phyloP scores from a whole-genome alignment of 2,888 invertebrate species.

The Schizaphis graminum region DNA sequence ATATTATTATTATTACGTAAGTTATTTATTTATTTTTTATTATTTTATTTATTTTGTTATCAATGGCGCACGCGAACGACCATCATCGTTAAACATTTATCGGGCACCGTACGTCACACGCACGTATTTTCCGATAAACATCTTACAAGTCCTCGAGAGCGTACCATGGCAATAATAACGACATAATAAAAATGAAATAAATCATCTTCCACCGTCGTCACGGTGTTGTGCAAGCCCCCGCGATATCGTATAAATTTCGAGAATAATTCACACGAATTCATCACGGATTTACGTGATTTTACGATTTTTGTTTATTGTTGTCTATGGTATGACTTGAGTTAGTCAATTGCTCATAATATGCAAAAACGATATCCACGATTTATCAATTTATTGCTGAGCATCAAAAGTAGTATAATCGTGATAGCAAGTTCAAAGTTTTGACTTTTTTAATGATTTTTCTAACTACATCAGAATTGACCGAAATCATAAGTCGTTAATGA shows the following conservation, averaged over 20 bases:
- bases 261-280: background rate
- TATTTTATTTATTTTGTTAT: background rate
- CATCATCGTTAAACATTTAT: background rate
- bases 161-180: background rate
- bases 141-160: background rate
- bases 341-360: too few species aligned
- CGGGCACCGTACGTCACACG: background rate
- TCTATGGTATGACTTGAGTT: too few species aligned
- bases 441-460: too few species aligned
- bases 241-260: background rate
- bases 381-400: too few species aligned
- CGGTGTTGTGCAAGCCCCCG: background rate
- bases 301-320: background rate
- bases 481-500: too few species aligned
- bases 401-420: too few species aligned
- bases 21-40: background rate
- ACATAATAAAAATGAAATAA: background rate
- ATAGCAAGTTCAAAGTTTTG: too few species aligned
- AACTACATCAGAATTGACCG: too few species aligned
- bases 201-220: background rate
- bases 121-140: constrained; percentile 5
- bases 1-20: background rate
- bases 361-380: too few species aligned
- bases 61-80: background rate
- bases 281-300: background rate